Evolutionary conservation across 1,140 invertebrate species (phyloP), one percentile per base, ranked within the genome.

Genomic region (Colletes latitarsis): DNA sequence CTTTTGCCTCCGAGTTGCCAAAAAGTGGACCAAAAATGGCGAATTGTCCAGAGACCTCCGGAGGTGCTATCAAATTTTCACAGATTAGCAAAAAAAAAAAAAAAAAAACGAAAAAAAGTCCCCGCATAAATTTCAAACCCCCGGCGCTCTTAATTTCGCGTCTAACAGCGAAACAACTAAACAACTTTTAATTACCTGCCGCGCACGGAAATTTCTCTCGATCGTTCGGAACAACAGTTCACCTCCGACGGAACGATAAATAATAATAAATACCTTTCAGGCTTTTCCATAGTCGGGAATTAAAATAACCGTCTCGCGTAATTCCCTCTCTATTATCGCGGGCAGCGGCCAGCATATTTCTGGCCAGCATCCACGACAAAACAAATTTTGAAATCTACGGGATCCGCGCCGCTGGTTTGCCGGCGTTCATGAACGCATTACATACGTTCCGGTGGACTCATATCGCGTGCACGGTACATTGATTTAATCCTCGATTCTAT

Each of bases 391-490:
- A 81, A 77, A 83, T 86, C 84, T 83, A 67, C 67, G 77, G 82
- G 77, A 86, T 86, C 72, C 66, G 60, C 53, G 80, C 58, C 71
- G 71, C 67, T 60, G 70, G 71, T 68, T 79, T 67, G 19, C 68
- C 60, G 43, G 10, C 68, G 81, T 79, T 81, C 82, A 83, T 77
- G 82, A 71, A 69, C 85, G 82, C 77, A 81, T 87, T 87, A 87
- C 82, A 77, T 64, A 86, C 85, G 85, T 86, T 86, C 66, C 77
- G 70, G 71, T 86, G 84, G 60, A 77, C 69, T 81, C 85, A 86
- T 87, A 87, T 87, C 85, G 84, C 77, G 52, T 81, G 70, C 74
- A 87, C 85, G 85, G 69, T 87, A 87, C 85, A 87, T 87, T 87
- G 85, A 87, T 87, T 87, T 87, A 87, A 87, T 87, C 85, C 84